Evolutionary conservation across 2,888 invertebrate species (phyloP).

Genomic region (Nephrotoma flavescens): DNA sequence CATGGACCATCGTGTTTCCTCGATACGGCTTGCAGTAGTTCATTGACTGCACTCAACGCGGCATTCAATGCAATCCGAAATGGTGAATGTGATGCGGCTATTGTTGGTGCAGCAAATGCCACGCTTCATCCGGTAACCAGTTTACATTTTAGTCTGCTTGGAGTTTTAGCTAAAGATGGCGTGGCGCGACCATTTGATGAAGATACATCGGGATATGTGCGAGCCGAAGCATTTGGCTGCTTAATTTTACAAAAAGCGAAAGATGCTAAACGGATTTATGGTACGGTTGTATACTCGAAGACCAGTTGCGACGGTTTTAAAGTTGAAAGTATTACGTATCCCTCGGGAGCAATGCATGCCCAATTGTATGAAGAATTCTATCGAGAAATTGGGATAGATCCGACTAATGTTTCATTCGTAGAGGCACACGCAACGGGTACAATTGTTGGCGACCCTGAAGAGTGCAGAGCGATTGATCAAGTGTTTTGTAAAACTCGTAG

Average conservation of each 20-base stretch:
- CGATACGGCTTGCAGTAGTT: constrained; percentile 93
- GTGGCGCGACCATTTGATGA: constrained; percentile 84
- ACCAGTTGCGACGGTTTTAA: constrained; percentile 69
- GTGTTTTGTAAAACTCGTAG: constrained; percentile 59
- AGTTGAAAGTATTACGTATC: constrained; percentile 52
- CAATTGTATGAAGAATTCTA: constrained; percentile 47
- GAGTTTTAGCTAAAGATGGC: constrained; percentile 71
- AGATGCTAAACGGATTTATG: constrained; percentile 50
- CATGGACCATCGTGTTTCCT: constrained; percentile 78
- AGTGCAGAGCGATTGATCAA: constrained; percentile 66
- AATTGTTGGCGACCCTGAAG: constrained; percentile 81
- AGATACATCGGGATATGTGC: constrained; percentile 63
- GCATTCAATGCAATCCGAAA: constrained; percentile 60
- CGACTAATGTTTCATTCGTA: constrained; percentile 55
- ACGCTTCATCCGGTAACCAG: constrained; percentile 78
- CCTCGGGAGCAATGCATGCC: constrained; percentile 47
- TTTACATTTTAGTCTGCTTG: constrained; percentile 67
- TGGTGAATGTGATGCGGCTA: constrained; percentile 75
- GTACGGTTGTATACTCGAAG: constrained; percentile 58
- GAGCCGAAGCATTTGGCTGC: constrained; percentile 64
- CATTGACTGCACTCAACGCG: constrained; percentile 72
- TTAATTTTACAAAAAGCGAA: constrained; percentile 56
- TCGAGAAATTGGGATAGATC: constrained; percentile 53
- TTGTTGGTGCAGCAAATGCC: constrained; percentile 78
- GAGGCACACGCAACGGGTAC: constrained; percentile 83